Conservation (phyloP, 2,113 vertebrate species). For the Nanorana parkeri region DNA sequence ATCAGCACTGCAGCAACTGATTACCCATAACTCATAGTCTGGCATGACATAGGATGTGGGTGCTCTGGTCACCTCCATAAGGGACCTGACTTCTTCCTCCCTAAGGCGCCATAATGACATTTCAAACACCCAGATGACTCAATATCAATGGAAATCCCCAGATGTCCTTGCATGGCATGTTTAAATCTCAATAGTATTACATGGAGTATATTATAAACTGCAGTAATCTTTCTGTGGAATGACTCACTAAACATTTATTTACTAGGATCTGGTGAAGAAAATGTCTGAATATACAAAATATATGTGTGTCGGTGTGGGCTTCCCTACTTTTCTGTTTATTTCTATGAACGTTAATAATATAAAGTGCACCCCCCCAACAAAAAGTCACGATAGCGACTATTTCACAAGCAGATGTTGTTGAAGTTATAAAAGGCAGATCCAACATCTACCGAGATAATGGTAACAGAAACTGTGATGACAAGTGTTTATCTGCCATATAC, state of each 20-base stretch:
- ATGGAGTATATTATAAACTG: neutral
- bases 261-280: neutral
- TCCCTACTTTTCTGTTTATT: neutral
- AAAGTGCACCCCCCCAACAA: neutral
- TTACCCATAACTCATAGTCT: too few relatives aligned
- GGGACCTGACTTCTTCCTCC: too few relatives aligned
- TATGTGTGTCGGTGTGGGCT: neutral
- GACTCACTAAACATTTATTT: constrained; percentile 21
- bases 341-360: too few relatives aligned
- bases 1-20: too few relatives aligned
- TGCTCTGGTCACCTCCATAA: too few relatives aligned
- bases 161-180: constrained; percentile 26
- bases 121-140: too few relatives aligned
- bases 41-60: too few relatives aligned
- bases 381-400: neutral
- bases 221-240: neutral
- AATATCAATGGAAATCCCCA: neutral
- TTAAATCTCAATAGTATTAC: neutral
- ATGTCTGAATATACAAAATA: neutral
- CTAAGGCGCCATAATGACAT: too few relatives aligned
- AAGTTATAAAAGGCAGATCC: neutral
- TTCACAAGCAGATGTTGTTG: neutral
- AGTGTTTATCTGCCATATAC: neutral
- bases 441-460: too few relatives aligned
- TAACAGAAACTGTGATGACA: neutral